Conservation (phyloP, 2,797 vertebrate species). For the Lindbergichthys nudifrons region DNA sequence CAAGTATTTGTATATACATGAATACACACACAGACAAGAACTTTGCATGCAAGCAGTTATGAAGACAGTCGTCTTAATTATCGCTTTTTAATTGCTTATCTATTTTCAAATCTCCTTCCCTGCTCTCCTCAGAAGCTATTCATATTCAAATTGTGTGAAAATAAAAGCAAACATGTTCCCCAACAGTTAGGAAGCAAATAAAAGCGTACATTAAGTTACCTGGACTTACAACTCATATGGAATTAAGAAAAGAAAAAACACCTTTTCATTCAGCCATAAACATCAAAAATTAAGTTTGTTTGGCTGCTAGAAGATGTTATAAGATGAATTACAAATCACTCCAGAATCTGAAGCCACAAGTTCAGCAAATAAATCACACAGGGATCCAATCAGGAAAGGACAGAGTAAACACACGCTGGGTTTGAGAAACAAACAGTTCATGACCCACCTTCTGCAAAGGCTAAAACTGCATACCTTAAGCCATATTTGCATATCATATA, state of each 20-base stretch:
- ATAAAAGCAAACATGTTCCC: conserved; percentile 3
- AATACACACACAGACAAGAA: conserved; percentile 34
- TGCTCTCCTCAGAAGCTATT: neutral
- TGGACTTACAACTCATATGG: neutral
- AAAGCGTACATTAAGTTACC: conserved; percentile 1
- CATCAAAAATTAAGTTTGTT: neutral
- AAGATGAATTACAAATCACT: conserved; percentile 17
- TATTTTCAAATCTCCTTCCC: neutral
- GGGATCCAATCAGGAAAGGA: conserved; percentile 33
- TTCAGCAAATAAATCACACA: conserved; percentile 48
- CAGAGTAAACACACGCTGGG: conserved; percentile 14
- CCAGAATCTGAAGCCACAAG: neutral
- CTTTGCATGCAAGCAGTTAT: conserved; percentile 45
- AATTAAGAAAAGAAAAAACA: neutral
- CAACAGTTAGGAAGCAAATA: neutral
- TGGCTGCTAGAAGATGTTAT: neutral
- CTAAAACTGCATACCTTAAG: conserved; percentile 61
- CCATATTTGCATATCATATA: conserved; percentile 3
- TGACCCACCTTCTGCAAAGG: conserved; percentile 29
- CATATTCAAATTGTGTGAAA: neutral
- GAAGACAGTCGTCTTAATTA: conserved; percentile 19
- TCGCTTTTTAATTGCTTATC: conserved; percentile 4
- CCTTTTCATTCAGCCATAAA: neutral
- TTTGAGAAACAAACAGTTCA: conserved; percentile 22
- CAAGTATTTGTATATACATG: conserved; percentile 27